Evolutionary conservation across 2,888 invertebrate genomes (phyloP), one percentile per base, ranked within the genome.

Genomic region (Iselma pallidipennis): DNA sequence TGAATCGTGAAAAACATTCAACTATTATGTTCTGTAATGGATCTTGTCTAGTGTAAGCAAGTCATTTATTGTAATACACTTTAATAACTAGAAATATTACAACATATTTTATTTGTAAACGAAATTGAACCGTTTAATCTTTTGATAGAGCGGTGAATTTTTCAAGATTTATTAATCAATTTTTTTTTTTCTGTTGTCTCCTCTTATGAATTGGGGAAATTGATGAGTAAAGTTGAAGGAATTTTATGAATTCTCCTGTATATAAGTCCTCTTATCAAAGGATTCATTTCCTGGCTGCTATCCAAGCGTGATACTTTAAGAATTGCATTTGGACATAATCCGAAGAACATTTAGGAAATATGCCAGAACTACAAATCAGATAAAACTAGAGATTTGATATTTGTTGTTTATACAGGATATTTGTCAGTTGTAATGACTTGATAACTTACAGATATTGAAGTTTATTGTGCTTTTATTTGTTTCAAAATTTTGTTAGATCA

Each of bases 231-330:
- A n/a, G n/a, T n/a, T n/a, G n/a, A n/a, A n/a, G n/a, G n/a, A n/a
- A n/a, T n/a, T 2, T 16, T 16, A 37, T 37, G 16, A 37, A 37
- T 37, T 37, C 16, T 37, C 42, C 42, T 37, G 42, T n/a, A n/a
- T n/a, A n/a, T n/a, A n/a, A n/a, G n/a, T n/a, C n/a, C n/a, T n/a
- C n/a, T 45, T 23, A 19, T 45, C 3, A 5, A 5, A 28, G 12
- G 16, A 42, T 55, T 45, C 19, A 25, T 12, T 4, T 48, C 55
- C 25, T 51, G 49, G 42, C 50, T 37, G 10, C 14, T 29, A 49
- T 60, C 66, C 66, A 66, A 62, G 53, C 31, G 58, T 54, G 55
- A 65, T 67, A 63, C 61, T 60, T 57, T 56, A 23, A 42, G 21
- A 33, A 45, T 57, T 52, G 33, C 50, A 59, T 55, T 45, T 54